Base-by-base conservation (phyloP, 2,797 vertebrate species). In the Caiman crocodilus region DNA sequence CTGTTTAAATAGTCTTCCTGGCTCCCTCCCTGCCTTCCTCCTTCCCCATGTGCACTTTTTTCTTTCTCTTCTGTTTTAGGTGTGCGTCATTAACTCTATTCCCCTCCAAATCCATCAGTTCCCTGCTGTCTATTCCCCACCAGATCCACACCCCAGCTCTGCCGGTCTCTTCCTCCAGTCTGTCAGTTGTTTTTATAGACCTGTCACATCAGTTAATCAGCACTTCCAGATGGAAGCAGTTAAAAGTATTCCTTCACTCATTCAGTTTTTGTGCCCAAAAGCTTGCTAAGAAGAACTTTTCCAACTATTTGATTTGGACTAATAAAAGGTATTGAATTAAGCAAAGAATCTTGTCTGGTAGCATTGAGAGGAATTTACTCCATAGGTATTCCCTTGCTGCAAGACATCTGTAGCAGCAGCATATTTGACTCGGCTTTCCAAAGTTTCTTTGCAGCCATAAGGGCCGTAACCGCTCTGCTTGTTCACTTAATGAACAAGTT, bases 221-320 rank as follows among this genome's bases (percentile, higher is more conserved):
- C 32, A 0, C 81, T 93, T 84, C 0, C 59, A 71, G 35, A 26
- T 1, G 10, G 65, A 35, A 4, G 17, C 57, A 11, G 64, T 16
- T 61, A 64, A 57, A 61, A n/a, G 32, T 50, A 55, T 3, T 4
- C 4, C 9, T 90, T 94, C 69, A 84, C 85, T 95, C 94, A 84
- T 2, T 32, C 9, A 10, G 10, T 10, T 50, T 50, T 50, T 50
- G 42, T 9, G 42, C 42, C 9, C 42, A 50, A 50, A 50, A 50
- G 3, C 10, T 50, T 9, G 10, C 9, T 50, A 50, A 50, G 42
- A 50, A 50, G 10, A 50, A 50, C 42, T 50, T 50, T 50, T 50
- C 42, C 42, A 50, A 50, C 42, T 11, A 50, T 50, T 50, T 50
- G 42, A 50, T 9, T 50, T 50, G 42, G 42, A 10, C 42, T 10